These are phyloP conservation scores for Oryzaephilus surinamensis DNA, from an alignment of 1,140 invertebrate genomes.

Conservation along the genomic window DNA sequence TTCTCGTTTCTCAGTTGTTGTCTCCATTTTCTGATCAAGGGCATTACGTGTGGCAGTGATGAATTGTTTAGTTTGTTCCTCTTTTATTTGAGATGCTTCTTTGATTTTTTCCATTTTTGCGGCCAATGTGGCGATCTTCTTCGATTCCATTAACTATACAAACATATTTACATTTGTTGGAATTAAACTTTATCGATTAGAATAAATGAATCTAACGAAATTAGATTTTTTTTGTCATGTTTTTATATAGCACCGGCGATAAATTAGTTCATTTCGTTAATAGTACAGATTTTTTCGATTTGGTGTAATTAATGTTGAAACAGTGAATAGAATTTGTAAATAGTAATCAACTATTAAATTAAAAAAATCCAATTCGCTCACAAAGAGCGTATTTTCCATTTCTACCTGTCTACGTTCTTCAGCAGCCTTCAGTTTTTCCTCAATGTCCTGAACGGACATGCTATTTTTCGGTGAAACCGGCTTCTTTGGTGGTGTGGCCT, in stretches of 20 bases:
- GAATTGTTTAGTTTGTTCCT: constrained; percentile 75
- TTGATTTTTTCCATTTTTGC: constrained; percentile 77
- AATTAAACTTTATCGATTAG: not conserved
- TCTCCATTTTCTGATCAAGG: constrained; percentile 82
- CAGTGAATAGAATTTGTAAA: too few relatives aligned
- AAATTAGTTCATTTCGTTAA: too few relatives aligned
- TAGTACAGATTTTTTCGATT: too few relatives aligned
- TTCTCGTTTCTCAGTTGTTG: constrained; percentile 76
- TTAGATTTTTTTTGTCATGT: too few relatives aligned
- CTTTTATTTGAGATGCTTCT: constrained; percentile 79
- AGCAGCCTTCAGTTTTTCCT: constrained; percentile 81
- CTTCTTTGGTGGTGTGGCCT: constrained; percentile 59
- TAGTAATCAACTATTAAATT: too few relatives aligned
- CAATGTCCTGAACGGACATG: constrained; percentile 72
- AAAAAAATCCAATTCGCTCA: constrained; percentile 22
- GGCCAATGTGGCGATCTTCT: constrained; percentile 69
- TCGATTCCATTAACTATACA: constrained; percentile 66
- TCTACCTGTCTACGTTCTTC: constrained; percentile 78
- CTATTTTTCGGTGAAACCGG: constrained; percentile 50
- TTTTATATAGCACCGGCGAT: too few relatives aligned
- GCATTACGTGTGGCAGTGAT: constrained; percentile 75
- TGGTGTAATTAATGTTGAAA: too few relatives aligned
- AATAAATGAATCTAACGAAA: not conserved
- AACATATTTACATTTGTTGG: too few relatives aligned
- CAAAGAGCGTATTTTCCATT: not conserved